Conservation (phyloP, 2,113 vertebrate species). For the Pongo abelii region DNA sequence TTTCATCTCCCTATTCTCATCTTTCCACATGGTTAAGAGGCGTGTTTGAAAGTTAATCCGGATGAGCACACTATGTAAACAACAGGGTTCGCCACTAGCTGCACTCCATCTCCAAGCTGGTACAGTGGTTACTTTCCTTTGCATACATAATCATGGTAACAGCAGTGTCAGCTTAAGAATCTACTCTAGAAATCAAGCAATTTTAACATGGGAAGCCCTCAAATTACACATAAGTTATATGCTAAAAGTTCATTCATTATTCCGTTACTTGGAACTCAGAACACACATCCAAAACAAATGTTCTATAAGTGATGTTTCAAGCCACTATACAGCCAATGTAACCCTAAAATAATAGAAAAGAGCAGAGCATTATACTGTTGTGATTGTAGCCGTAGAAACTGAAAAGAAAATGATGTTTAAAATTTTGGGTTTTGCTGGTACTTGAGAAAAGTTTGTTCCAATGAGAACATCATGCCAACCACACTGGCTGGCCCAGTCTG, state of each 20-base stretch:
- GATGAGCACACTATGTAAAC: neutral
- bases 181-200: neutral
- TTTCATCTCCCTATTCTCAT: neutral
- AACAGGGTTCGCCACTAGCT: neutral
- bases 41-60: neutral
- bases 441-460: neutral
- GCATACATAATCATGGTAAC: slow-evolving; percentile 59
- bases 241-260: neutral
- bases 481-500: no score
- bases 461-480: neutral
- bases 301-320: neutral
- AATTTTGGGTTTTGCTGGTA: neutral
- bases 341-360: neutral
- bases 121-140: slow-evolving; percentile 47
- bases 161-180: slow-evolving; percentile 34
- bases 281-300: neutral
- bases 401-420: neutral
- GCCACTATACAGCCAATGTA: neutral
- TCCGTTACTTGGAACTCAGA: slow-evolving; percentile 7
- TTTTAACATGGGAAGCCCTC: neutral
- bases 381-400: neutral
- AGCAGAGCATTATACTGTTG: neutral
- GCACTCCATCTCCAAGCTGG: neutral
- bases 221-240: neutral
- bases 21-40: neutral